Percentiles rank a stretch among this genome's conserved stretches.
These are phyloP conservation scores for Ruditapes philippinarum DNA, from an alignment of 1,140 invertebrate genomes.

Conservation along the genomic window DNA sequence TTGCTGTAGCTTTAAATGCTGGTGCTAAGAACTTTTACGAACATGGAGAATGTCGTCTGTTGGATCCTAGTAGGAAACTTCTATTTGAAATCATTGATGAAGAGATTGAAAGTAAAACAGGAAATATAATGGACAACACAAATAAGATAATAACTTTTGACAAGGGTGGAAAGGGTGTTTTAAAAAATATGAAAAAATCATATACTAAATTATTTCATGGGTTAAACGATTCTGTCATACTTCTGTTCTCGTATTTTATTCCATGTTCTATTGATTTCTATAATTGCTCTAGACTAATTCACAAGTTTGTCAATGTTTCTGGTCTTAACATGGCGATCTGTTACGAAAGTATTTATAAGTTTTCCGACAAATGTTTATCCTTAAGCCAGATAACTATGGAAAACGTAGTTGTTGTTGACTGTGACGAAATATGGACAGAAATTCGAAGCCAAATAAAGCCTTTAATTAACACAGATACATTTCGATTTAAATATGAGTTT, in stretches of 20 bases:
- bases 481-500: too few relatives aligned
- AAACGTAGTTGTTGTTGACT: neutral
- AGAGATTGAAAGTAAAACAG: neutral
- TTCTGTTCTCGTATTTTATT: conserved; percentile 5
- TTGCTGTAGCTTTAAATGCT: neutral
- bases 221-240: neutral
- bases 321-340: neutral
- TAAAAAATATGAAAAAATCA: neutral
- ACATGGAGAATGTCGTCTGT: conserved; percentile 22
- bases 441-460: neutral
- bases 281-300: neutral
- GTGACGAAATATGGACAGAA: neutral
- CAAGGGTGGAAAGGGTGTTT: neutral
- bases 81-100: conserved; percentile 14
- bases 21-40: neutral
- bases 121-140: neutral
- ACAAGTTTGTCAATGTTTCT: neutral
- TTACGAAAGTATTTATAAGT: neutral
- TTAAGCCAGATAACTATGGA: neutral
- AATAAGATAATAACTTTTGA: neutral
- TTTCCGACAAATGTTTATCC: neutral
- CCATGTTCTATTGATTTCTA: conserved; percentile 16
- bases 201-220: neutral
- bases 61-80: neutral
- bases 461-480: neutral